Evolutionary conservation across 2,888 invertebrate genomes (phyloP).

Genomic region (Asteroscopus sphinx): DNA sequence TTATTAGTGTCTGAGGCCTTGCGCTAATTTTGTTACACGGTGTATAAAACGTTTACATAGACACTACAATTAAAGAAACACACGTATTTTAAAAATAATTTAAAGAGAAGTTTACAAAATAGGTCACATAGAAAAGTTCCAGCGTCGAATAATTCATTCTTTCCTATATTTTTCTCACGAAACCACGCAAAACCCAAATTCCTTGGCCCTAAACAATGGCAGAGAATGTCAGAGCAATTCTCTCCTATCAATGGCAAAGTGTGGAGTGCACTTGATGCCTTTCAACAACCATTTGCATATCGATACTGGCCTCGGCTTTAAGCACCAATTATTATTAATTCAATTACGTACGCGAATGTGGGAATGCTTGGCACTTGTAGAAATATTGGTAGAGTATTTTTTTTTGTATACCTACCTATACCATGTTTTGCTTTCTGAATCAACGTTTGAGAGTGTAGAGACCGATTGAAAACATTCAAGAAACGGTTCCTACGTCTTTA

Average conservation of each 20-base stretch:
- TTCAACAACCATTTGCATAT: slow-evolving; percentile 85
- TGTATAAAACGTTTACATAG: too few species aligned
- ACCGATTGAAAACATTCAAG: too few species aligned
- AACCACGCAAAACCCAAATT: slow-evolving; percentile 59
- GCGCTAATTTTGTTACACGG: too few species aligned
- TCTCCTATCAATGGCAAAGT: slow-evolving; percentile 61
- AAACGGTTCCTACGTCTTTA: too few species aligned
- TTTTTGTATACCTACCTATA: not conserved
- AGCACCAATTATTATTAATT: slow-evolving; percentile 54
- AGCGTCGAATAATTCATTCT: not conserved
- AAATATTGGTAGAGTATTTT: slow-evolving; percentile 1
- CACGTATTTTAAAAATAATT: not conserved
- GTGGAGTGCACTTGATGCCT: slow-evolving; percentile 75
- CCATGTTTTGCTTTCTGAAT: too few species aligned
- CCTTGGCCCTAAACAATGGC: slow-evolving; percentile 75
- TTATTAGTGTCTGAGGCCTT: too few species aligned
- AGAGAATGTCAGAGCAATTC: slow-evolving; percentile 76
- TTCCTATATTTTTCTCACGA: slow-evolving; percentile 68
- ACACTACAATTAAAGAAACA: too few species aligned
- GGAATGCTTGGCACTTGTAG: slow-evolving; percentile 39
- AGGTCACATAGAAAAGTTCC: not conserved
- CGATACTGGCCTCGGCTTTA: slow-evolving; percentile 69
- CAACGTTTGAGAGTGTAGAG: too few species aligned
- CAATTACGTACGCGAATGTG: slow-evolving; percentile 52
- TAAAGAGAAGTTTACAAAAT: not conserved